Percentiles rank a stretch among this genome's conserved stretches.
These are phyloP conservation scores for Pseudochromis fuscus DNA, from an alignment of 2,797 vertebrate species.

Conservation along the genomic window DNA sequence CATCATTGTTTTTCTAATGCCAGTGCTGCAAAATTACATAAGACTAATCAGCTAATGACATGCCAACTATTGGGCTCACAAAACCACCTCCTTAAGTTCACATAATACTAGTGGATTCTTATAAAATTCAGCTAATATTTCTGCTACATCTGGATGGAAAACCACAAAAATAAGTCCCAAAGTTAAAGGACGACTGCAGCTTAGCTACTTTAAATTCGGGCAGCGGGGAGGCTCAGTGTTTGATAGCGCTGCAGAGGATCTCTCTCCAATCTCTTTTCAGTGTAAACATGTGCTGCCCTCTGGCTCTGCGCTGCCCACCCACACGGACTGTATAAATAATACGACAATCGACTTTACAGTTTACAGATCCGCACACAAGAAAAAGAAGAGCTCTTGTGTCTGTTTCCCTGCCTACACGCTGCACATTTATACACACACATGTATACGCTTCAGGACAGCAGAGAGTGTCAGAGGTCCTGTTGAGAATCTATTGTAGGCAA, in stretches of 20 bases:
- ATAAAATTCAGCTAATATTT: not conserved
- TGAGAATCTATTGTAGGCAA: slow-evolving; percentile 34
- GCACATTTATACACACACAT: slow-evolving; percentile 23
- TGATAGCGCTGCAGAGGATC: slow-evolving; percentile 14
- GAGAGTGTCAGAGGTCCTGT: slow-evolving; percentile 51
- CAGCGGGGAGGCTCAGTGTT: slow-evolving; percentile 13
- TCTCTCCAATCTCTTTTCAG: slow-evolving; percentile 40
- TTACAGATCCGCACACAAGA: slow-evolving; percentile 27
- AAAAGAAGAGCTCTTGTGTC: slow-evolving; percentile 35
- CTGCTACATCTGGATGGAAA: not conserved
- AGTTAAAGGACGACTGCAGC: not conserved
- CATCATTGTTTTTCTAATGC: too few relatives aligned
- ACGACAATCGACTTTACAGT: slow-evolving; percentile 44
- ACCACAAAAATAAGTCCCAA: not conserved
- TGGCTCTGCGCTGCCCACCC: slow-evolving; percentile 55
- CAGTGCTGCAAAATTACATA: too few relatives aligned
- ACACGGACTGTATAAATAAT: slow-evolving; percentile 61
- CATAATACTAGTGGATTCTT: not conserved
- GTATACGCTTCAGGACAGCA: slow-evolving; percentile 42
- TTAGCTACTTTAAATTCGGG: slow-evolving; percentile 19
- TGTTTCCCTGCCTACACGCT: slow-evolving; percentile 51
- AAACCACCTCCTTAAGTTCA: not conserved
- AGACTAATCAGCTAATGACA: too few relatives aligned
- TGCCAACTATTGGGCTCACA: too few relatives aligned
- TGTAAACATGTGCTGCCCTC: slow-evolving; percentile 62